Evolutionary conservation across 2,888 invertebrate species (phyloP), one percentile per base, ranked within the genome.

Genomic region (Drosophila percnosoma): DNA sequence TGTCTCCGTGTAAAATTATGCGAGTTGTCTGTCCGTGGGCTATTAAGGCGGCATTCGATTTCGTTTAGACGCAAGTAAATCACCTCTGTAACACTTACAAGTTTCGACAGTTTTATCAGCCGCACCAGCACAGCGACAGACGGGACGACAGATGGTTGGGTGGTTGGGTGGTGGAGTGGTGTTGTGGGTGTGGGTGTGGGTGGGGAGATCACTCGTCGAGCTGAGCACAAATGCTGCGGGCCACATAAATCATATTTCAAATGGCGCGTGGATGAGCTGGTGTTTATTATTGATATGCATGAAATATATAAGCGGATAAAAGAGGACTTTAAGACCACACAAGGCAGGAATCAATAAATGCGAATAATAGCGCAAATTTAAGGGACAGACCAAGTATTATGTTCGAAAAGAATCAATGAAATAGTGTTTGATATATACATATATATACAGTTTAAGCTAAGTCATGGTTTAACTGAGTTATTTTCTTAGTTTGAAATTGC

Each of bases 31-130:
- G 81, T 73, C 88, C 82, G 62, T 61, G 53, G 82, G 83, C 91
- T 84, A 91, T 85, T 90, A 90, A 81, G 90, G 79, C 86, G 80
- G 90, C 82, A 84, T 85, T 90, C 85, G 91, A 89, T 90, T 90
- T 80, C 83, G 83, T 83, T 85, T 80, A 81, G 86, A 78, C 73
- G 70, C 78, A 78, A 88, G 72, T 82, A 86, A 80, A 78, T 79
- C 80, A 86, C 86, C 74, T 70, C 76, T 62, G 88, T 79, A 85
- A 85, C 85, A 84, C 84, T 90, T 90, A 78, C 82, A 88, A 91
- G 75, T 90, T 90, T 90, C 84, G 90, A 91, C 91, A 90, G 89
- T 86, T 87, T 83, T 90, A 90, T 79, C 81, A 87, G 76, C 73
- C 68, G 31, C 62, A 53, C 45, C 52, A 48, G 48, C 49, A 40